Percentiles rank a stretch among this genome's conserved stretches.
Conservation (phyloP, 2,797 vertebrate species). For the Poliocrania exsul region DNA sequence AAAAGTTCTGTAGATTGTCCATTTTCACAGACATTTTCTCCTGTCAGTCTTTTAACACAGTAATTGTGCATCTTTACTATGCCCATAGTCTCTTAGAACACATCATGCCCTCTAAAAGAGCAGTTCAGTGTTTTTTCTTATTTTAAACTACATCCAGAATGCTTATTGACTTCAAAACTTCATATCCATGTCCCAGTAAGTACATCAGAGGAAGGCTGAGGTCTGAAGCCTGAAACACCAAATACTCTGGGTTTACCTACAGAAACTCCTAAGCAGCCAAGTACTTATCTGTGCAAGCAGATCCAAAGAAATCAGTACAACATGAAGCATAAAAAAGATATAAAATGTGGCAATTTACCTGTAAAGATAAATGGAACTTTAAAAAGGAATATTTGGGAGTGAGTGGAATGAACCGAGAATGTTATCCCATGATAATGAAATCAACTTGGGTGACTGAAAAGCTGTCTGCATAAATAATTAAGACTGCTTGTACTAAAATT, state of each 20-base stretch:
- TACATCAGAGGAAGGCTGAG: background rate
- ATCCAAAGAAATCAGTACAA: background rate
- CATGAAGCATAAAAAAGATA: background rate
- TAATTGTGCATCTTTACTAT: background rate
- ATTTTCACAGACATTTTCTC: background rate
- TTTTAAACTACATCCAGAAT: background rate
- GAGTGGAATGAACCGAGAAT: background rate
- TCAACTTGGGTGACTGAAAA: background rate
- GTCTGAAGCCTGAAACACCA: background rate
- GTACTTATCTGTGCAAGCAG: background rate
- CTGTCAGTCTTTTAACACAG: background rate
- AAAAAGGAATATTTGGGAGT: background rate
- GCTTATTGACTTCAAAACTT: background rate
- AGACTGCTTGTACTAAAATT: slow-evolving; percentile 21
- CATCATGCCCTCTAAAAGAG: background rate
- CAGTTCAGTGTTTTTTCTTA: rapidly evolving
- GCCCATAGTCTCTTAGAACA: background rate
- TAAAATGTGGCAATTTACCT: background rate
- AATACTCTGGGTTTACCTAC: background rate
- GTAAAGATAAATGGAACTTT: background rate
- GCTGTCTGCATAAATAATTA: background rate
- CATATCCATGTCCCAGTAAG: background rate
- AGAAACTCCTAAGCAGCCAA: background rate
- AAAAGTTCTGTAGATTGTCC: background rate
- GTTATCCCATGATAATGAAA: background rate